Evolutionary conservation across 2,113 vertebrate genomes (phyloP).

Genomic region (Platichthys flesus): DNA sequence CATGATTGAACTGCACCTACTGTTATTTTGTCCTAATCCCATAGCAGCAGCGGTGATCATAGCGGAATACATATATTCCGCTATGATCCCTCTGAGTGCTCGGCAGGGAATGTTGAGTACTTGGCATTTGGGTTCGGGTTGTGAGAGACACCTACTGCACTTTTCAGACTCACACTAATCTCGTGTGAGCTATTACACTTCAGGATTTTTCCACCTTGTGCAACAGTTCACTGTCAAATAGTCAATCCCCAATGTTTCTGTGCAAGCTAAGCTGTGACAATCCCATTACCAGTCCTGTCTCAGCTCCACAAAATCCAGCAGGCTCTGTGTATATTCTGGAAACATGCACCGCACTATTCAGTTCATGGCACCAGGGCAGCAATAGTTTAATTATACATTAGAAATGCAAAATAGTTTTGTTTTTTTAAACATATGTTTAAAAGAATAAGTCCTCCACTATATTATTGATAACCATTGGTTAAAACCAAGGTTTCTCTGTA

Average conservation of each 20-base stretch:
- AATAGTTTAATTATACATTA: not conserved
- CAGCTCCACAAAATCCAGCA: not conserved
- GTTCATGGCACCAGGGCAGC: not conserved
- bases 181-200: slow-evolving; percentile 5
- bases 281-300: slow-evolving; percentile 9
- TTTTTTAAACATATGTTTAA: too few relatives aligned
- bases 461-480: not conserved
- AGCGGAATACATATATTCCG: too few relatives aligned
- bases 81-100: not conserved
- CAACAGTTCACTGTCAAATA: slow-evolving; percentile 11
- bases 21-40: too few relatives aligned
- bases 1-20: too few relatives aligned
- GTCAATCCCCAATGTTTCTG: not conserved
- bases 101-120: not conserved
- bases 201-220: slow-evolving; percentile 8
- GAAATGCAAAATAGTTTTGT: too few relatives aligned
- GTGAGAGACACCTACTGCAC: not conserved
- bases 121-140: not conserved
- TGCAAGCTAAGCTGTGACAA: slow-evolving; percentile 25
- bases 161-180: slow-evolving; percentile 5
- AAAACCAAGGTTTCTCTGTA: not conserved
- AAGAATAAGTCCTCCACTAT: too few relatives aligned
- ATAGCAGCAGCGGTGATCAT: too few relatives aligned
- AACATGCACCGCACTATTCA: not conserved
- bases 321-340: not conserved